Base-by-base conservation (phyloP, 2,113 vertebrate species). In the Dryoscopus gambensis region DNA sequence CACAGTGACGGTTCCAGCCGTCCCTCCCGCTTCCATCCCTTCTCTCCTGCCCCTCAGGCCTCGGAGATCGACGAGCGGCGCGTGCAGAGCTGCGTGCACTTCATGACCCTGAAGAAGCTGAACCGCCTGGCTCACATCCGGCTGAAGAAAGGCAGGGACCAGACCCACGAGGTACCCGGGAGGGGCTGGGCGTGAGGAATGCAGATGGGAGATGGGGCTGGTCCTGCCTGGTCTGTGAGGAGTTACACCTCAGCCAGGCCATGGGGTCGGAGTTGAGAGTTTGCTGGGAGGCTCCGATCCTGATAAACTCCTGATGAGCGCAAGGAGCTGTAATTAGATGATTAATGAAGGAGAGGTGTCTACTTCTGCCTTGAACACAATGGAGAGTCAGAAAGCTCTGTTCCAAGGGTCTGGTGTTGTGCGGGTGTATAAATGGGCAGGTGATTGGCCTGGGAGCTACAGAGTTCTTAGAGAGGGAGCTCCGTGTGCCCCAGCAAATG, bases 71-170 rank as follows among this genome's bases (percentile, higher is more conserved):
- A 99, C 24, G 98, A 99, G 93, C 98, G 96, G 53, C 98, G 98
- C 4, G 98, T 99, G 74, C 98, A 99, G 96, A 98, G 99, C 95
- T 99, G 99, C 9, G 98, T 99, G 19, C 99, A 99, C 93, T 99
- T 99, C 97, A 99, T 99, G 98, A 99, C 99, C 37, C 97, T 99
- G 87, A 99, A 99, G 98, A 99, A 99, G 93, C 98, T 99, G 33
- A 99, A 99, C 95, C 99, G 99, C 15, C 94, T 99, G 96, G 99
- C 99, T 52, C 99, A 99, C 42, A 99, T 99, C 96, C 98, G 99
- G 10, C 97, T 99, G 37, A 99, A 99, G 98, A 99, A 98, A 77
- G 99, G 98, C 47, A 97, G 99, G 90, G 99, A 99, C 91, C 99
- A 99, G 96, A 99, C 99, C 37, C 99, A 99, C 1, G 99, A 99